Base-by-base conservation (phyloP, 2,888 invertebrate species). In the Drosophila sordidapex region DNA sequence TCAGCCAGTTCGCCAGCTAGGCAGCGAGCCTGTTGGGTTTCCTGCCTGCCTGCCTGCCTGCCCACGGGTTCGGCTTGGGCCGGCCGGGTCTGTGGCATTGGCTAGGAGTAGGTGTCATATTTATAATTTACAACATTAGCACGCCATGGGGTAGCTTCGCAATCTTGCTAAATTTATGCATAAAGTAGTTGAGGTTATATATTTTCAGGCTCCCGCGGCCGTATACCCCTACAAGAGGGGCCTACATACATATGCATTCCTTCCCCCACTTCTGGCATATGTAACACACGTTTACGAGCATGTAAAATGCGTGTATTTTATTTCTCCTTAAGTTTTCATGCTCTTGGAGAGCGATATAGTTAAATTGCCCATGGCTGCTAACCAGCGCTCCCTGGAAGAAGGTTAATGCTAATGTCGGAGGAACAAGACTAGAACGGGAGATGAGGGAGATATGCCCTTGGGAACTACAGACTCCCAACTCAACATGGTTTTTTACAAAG, bases 61-160 rank as follows among this genome's bases (percentile, higher is more conserved):
- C 83, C 85, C 85, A 85, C 85, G 85, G 83, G 43, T 57, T 57
- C 43, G 64, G 64, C 75, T 84, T 46, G 60, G 65, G 70, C 63
- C 33, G 49, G 65, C 59, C 57, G 53, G 56, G 46, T 59, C 64
- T 53, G 40, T 25, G 25, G 43, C 43, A 66, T 49, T 52, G 70
- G 72, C 87, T 85, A 82, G 87, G 87, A 89, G 87, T 90, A 91
- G 91, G 91, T 91, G 91, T 91, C 91, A 91, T 91, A 90, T 91
- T 91, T 90, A 91, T 91, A 91, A 91, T 91, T 91, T 91, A 91
- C 91, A 87, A 89, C 88, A 89, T 86, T 88, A 87, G 89, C 89
- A 88, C 91, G 87, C 90, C 91, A 88, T 91, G 83, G 91, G 91
- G 90, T 88, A 88, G 86, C 88, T 86, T 86, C 87, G 86, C 88